phyloP scores from a whole-genome alignment of 2,797 vertebrate genomes.

The Eulemur albifrons region DNA sequence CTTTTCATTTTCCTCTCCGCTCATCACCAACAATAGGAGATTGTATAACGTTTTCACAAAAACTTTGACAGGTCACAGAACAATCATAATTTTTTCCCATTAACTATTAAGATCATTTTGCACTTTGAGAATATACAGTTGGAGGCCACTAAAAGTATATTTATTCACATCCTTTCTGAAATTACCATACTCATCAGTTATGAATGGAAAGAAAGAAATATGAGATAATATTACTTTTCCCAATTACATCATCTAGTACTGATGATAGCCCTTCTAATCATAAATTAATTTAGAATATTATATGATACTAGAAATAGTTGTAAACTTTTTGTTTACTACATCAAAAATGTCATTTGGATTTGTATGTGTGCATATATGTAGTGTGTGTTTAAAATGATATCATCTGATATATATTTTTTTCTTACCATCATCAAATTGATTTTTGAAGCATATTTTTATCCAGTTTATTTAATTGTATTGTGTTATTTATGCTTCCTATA shows the following conservation, averaged over 20 bases:
- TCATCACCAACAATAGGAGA: background rate
- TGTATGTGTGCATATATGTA: background rate
- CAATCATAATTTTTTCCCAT: background rate
- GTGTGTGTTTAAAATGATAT: background rate
- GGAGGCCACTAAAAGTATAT: background rate
- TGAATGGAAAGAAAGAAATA: background rate
- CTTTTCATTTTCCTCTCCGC: background rate
- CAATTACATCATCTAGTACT: background rate
- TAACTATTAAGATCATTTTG: background rate
- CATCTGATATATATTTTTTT: background rate
- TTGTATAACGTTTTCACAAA: background rate
- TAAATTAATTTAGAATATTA: background rate
- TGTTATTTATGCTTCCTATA: slow-evolving; percentile 3
- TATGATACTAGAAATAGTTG: background rate
- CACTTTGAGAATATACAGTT: background rate
- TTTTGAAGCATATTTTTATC: background rate
- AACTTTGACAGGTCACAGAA: background rate
- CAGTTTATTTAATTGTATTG: slow-evolving; percentile 23
- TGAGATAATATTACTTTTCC: background rate
- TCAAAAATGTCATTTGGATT: background rate
- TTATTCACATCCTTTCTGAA: background rate
- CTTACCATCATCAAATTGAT: background rate
- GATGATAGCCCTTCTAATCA: background rate
- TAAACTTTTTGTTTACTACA: background rate
- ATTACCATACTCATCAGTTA: background rate